These are phyloP conservation scores for Oasisia sp. DNA, from an alignment of 2,888 invertebrate species.

Conservation along the genomic window DNA sequence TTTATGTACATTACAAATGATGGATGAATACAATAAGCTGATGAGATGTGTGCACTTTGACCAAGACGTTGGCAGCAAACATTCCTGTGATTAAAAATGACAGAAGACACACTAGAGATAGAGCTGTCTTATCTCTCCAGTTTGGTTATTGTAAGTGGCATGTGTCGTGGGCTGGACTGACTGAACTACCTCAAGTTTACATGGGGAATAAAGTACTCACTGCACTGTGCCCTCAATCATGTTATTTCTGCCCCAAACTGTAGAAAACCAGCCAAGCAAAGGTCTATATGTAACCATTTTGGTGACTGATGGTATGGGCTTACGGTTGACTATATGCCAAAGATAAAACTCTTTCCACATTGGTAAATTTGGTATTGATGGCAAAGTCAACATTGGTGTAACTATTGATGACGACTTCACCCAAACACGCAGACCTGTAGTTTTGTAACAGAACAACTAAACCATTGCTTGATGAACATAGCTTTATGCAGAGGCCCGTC, in stretches of 20 bases:
- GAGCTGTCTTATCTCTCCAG: neutral
- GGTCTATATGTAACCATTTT: too few relatives aligned
- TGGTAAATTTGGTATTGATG: too few relatives aligned
- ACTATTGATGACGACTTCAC: too few relatives aligned
- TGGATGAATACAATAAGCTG: neutral
- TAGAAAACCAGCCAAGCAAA: too few relatives aligned
- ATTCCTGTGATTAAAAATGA: constrained; percentile 6
- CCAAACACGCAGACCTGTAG: too few relatives aligned
- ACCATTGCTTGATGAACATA: too few relatives aligned
- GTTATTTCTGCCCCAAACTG: neutral
- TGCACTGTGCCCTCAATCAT: neutral
- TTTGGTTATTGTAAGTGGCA: neutral
- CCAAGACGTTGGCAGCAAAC: neutral
- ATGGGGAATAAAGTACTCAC: neutral
- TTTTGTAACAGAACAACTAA: too few relatives aligned
- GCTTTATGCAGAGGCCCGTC: too few relatives aligned
- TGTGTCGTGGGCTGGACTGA: neutral
- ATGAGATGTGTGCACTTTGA: neutral
- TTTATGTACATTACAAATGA: neutral
- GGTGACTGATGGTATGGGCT: too few relatives aligned
- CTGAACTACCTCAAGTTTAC: neutral
- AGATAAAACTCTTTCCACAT: too few relatives aligned
- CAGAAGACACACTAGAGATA: neutral
- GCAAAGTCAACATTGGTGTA: too few relatives aligned
- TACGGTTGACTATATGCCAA: too few relatives aligned